phyloP scores from a whole-genome alignment of 2,888 invertebrate genomes.

The Phragmatobia fuliginosa region DNA sequence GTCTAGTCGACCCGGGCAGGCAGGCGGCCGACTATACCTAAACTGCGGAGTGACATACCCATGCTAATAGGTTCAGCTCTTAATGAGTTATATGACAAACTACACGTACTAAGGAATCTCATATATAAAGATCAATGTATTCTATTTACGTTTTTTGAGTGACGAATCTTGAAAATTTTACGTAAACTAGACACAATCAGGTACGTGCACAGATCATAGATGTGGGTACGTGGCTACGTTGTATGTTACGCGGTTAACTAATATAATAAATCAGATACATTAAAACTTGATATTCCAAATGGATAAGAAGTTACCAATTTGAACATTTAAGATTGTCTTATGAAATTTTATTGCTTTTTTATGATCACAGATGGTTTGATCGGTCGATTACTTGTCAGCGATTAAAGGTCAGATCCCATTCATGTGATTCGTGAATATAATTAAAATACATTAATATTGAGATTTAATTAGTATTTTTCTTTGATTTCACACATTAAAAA shows the following conservation, averaged over 20 bases:
- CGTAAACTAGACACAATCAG: background rate
- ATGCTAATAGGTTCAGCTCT: too few species aligned
- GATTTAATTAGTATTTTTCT: constrained; percentile 41
- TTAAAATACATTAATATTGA: constrained; percentile 50
- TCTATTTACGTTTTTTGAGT: background rate
- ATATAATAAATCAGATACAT: constrained; percentile 57
- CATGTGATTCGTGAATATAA: constrained; percentile 43
- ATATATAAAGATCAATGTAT: too few species aligned
- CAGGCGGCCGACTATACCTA: too few species aligned
- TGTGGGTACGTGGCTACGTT: too few species aligned
- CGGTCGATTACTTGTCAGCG: constrained; percentile 35
- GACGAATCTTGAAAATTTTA: background rate
- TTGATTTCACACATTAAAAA: constrained; percentile 31
- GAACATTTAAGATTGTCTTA: constrained; percentile 56
- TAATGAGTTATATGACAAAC: too few species aligned
- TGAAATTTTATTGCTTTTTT: constrained; percentile 60
- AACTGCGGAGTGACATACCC: too few species aligned
- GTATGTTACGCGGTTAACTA: constrained; percentile 48
- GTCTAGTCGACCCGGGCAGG: too few species aligned
- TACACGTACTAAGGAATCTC: too few species aligned
- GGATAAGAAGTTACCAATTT: constrained; percentile 52
- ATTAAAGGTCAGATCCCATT: constrained; percentile 29
- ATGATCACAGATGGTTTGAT: constrained; percentile 42
- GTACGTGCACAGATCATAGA: too few species aligned
- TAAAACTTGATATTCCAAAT: constrained; percentile 51